phyloP scores from a whole-genome alignment of 2,797 vertebrate species.

The Sternotherus odoratus region DNA sequence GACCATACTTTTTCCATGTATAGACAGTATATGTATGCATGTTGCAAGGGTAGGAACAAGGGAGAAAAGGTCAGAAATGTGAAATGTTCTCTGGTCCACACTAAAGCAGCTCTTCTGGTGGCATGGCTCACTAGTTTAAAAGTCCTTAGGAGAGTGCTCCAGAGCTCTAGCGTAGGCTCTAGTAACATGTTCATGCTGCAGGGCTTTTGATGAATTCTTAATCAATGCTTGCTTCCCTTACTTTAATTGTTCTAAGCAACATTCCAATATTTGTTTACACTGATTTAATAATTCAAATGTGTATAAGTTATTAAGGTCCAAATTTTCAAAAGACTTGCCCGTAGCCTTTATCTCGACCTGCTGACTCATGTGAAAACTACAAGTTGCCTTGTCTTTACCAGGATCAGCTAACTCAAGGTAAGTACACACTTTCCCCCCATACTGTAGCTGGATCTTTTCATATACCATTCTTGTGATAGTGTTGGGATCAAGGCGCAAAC shows the following conservation, averaged over 20 bases:
- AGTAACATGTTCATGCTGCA: background rate
- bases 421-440: slow-evolving; percentile 46
- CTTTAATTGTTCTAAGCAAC: slow-evolving; percentile 13
- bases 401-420: slow-evolving; percentile 28
- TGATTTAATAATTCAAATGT: slow-evolving; percentile 3
- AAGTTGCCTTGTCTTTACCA: slow-evolving; percentile 62
- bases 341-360: background rate
- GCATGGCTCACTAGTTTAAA: slow-evolving; percentile 48
- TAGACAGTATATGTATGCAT: slow-evolving; percentile 21
- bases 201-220: background rate
- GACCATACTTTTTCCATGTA: slow-evolving; percentile 22
- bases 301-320: slow-evolving; percentile 1
- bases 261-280: background rate
- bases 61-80: slow-evolving; percentile 43
- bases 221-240: slow-evolving; percentile 31
- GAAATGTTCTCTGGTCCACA: slow-evolving; percentile 52
- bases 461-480: slow-evolving; percentile 44
- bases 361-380: slow-evolving; percentile 32
- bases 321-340: slow-evolving; percentile 14
- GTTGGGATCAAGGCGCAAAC: background rate
- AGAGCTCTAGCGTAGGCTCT: slow-evolving; percentile 30
- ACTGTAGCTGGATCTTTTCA: slow-evolving; percentile 63
- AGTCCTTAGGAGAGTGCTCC: slow-evolving; percentile 44
- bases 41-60: slow-evolving; percentile 7
- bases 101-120: slow-evolving; percentile 40